These are phyloP conservation scores for Peribatodes rhomboidaria DNA, from an alignment of 2,888 invertebrate genomes.

Conservation along the genomic window DNA sequence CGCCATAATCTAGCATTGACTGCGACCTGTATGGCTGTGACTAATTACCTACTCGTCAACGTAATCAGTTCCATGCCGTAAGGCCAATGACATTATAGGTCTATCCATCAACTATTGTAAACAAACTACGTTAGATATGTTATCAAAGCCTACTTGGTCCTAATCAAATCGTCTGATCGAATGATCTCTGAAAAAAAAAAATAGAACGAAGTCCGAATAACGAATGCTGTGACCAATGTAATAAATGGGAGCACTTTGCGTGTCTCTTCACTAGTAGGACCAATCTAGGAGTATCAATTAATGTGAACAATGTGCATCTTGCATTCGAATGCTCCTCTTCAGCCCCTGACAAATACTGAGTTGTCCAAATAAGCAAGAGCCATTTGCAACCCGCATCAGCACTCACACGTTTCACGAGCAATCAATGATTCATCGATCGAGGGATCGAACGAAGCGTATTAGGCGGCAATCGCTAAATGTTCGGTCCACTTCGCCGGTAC, in stretches of 20 bases:
- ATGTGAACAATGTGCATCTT: slow-evolving; percentile 4
- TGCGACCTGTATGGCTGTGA: slow-evolving; percentile 63
- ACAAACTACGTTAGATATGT: slow-evolving; percentile 1
- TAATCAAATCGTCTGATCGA: slow-evolving; percentile 13
- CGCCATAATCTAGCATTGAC: slow-evolving; percentile 61
- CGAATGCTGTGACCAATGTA: slow-evolving; percentile 23
- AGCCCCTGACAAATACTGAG: background rate
- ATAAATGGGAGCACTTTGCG: slow-evolving; percentile 14
- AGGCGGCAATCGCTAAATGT: slow-evolving; percentile 71
- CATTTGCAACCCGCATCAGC: slow-evolving; percentile 29
- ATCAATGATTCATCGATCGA: slow-evolving; percentile 76
- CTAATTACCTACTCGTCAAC: slow-evolving; percentile 69
- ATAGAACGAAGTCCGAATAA: slow-evolving; percentile 10
- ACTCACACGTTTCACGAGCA: slow-evolving; percentile 45
- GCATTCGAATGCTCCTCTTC: slow-evolving; percentile 9
- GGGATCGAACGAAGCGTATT: slow-evolving; percentile 75
- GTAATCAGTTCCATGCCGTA: slow-evolving; percentile 46
- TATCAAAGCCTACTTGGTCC: background rate
- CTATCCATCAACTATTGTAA: slow-evolving; percentile 33
- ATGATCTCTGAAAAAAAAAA: no score
- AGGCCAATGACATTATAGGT: slow-evolving; percentile 50
- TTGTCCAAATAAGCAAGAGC: slow-evolving; percentile 16
- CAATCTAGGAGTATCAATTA: slow-evolving; percentile 10
- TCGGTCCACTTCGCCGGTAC: slow-evolving; percentile 73
- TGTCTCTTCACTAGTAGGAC: background rate